Base-by-base conservation (phyloP, 1,140 invertebrate genomes). In the Diorhabda carinulata region DNA sequence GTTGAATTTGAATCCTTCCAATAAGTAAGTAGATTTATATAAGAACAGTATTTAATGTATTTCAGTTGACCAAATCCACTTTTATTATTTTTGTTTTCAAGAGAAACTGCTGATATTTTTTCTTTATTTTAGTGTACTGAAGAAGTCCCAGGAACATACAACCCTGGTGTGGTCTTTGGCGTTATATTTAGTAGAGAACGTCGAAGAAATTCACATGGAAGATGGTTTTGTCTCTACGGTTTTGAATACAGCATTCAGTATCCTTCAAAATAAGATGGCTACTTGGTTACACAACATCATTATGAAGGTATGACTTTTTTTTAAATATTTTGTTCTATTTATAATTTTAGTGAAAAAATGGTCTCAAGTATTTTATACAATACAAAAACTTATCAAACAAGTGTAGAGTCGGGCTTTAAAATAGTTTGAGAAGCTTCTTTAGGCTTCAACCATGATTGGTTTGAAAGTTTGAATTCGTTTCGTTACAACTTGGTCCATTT, bases 141-240 rank as follows among this genome's bases (percentile, higher is more conserved):
- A 70, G 52, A 83, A 85, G 73, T 89, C 86, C 73, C 86, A 89
- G 74, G 86, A 90, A 74, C 88, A 91, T 80, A 84, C 87, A 52
- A 78, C 89, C 9, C 80, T 87, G 3, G 82, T 90, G 77, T 92
- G 90, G 89, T 84, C 87, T 43, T 77, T 90, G 47, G 84, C 87
- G 58, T 91, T 92, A 79, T 91, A 88, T 74, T 77, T 92, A 7
- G 77, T 92, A 62, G 90, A 93, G 77, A 83, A 86, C 69, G 73
- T 82, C 0, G 82, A 85, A 10, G 80, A 83, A 57, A 73, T 76
- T 8, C 79, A 81, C 61, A 74, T 81, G 2, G 83, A 83, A 60
- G 69, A 79, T 2, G 82, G 82, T 76, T 79, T 81, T 73, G 79
- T 82, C 52, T 76, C 79, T 5, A 81, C 77, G 57, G 79, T 81